phyloP scores from a whole-genome alignment of 2,888 invertebrate genomes.

The Laothoe populi region DNA sequence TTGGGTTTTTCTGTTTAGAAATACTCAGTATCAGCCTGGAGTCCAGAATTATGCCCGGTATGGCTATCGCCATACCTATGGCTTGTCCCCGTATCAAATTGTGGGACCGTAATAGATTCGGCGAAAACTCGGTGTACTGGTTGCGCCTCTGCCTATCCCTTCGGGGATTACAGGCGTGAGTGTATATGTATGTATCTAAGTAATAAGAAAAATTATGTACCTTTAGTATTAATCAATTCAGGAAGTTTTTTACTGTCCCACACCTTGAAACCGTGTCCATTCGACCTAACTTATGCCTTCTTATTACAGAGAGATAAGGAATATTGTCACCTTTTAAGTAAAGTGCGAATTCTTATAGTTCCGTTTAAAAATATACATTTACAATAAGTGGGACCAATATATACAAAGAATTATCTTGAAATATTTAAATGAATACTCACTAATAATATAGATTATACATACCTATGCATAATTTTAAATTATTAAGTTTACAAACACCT shows the following conservation, averaged over 20 bases:
- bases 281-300: slow-evolving; percentile 11
- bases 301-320: slow-evolving; percentile 18
- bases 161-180: too few relatives aligned
- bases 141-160: too few relatives aligned
- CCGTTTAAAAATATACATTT: slow-evolving; percentile 11
- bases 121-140: too few relatives aligned
- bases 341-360: slow-evolving; percentile 20
- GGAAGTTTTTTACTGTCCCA: not conserved
- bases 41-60: too few relatives aligned
- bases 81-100: too few relatives aligned
- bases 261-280: not conserved
- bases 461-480: too few relatives aligned
- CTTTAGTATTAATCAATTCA: not conserved
- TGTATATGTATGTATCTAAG: too few relatives aligned
- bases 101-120: too few relatives aligned
- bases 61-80: too few relatives aligned
- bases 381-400: slow-evolving; percentile 5
- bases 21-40: too few relatives aligned
- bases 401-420: not conserved
- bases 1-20: too few relatives aligned
- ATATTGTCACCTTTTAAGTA: slow-evolving; percentile 23
- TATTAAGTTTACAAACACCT: not conserved
- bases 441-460: not conserved
- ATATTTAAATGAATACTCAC: not conserved
- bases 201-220: too few relatives aligned